These are phyloP conservation scores for Haliclystus octoradiatus DNA, from an alignment of 30 jellyfish, hydroid and myxozoan genomes.

Conservation along the genomic window DNA sequence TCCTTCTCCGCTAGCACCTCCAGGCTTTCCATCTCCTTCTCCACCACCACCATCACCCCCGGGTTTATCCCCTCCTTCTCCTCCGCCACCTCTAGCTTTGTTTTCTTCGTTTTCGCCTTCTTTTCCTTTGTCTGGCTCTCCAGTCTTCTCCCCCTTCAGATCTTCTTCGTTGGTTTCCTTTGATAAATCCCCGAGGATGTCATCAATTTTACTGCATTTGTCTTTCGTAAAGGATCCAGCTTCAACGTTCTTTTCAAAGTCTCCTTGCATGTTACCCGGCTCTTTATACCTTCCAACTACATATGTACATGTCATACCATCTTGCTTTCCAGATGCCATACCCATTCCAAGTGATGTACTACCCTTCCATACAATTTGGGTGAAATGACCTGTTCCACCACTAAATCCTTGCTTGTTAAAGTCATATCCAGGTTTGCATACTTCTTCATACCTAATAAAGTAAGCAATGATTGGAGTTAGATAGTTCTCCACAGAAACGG, in stretches of 20 bases:
- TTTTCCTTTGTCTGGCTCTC: not conserved
- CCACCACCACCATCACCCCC: not conserved
- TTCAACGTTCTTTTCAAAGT: slow-evolving; percentile 42
- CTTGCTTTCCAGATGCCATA: slow-evolving; percentile 29
- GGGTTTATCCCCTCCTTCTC: not conserved
- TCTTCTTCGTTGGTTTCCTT: too few species aligned
- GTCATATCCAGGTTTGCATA: slow-evolving; percentile 57
- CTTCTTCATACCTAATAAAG: slow-evolving; percentile 87
- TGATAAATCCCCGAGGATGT: too few species aligned
- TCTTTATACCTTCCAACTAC: slow-evolving; percentile 54
- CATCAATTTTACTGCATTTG: slow-evolving; percentile 23
- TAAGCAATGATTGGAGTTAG: too few species aligned
- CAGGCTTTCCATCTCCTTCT: not conserved
- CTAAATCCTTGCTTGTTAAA: slow-evolving; percentile 21
- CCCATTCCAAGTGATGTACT: slow-evolving; percentile 67
- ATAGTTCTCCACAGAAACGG: too few species aligned
- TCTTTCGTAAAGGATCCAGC: slow-evolving; percentile 64
- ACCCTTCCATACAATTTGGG: slow-evolving; percentile 81
- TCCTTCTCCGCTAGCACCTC: not conserved
- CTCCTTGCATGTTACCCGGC: slow-evolving; percentile 63
- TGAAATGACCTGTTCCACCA: slow-evolving; percentile 65
- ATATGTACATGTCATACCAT: slow-evolving; percentile 47
- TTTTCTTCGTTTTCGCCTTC: not conserved
- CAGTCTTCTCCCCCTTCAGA: not conserved
- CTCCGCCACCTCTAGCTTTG: not conserved